Base-by-base conservation (phyloP, 2,113 vertebrate genomes). In the Actenoides hombroni region DNA sequence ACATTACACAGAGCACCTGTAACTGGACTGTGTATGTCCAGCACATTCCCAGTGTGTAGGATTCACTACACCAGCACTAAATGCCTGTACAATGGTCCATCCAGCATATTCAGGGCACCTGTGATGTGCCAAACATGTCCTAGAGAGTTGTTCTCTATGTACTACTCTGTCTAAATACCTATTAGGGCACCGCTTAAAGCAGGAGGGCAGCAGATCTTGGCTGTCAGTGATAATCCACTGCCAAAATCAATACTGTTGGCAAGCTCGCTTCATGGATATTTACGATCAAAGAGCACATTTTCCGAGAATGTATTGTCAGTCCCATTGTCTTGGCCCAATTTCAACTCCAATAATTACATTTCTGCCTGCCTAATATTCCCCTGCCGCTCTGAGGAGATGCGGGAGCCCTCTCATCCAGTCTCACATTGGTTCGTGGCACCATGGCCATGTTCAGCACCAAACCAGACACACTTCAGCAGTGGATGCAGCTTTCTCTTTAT, bases 241-340 rank as follows among this genome's bases (percentile, higher is more conserved):
- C 93, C 96, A 95, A 83, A 96, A 96, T 94, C 95, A 90, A 93
- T 94, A 93, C 9, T 1, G 25, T 53, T 95, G 89, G 91, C 91
- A 95, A 73, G 86, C 88, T 60, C 26, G 42, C 82, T 88, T 83
- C 90, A 94, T 59, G 84, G 93, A 92, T 93, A 96, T 92, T 96
- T 95, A 90, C 0, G 16, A 92, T 91, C 91, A 87, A 87, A 93
- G 87, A 91, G 59, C 54, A 73, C 63, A 61, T 90, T 94, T 95
- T 94, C 88, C 86, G 92, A 83, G 92, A 93, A 95, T 16, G 69
- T 40, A 56, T 48, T 81, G 85, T 64, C 35, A 88, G 51, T 67
- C 35, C 82, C 80, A 88, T 40, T 86, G 87, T 83, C 88, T 60
- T 95, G 91, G 93, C 67, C 67, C 71, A 80, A 57, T 78, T 92